phyloP scores from a whole-genome alignment of 2,888 invertebrate species.

The Volucella inflata region DNA sequence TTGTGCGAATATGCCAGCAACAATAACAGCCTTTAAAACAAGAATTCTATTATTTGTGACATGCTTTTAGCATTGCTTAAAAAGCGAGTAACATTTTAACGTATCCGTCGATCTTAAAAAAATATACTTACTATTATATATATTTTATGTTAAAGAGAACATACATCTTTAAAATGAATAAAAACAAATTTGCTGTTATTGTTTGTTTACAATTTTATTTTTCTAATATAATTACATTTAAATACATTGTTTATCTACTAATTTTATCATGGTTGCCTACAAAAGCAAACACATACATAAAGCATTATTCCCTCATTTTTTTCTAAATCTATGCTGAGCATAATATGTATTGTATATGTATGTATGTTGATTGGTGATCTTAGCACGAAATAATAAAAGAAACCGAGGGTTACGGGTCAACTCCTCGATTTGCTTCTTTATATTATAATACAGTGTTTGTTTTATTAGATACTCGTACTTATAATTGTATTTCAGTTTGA shows the following conservation, averaged over 20 bases:
- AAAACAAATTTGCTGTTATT: background rate
- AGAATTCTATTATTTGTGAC: no score
- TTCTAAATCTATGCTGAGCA: constrained; percentile 34
- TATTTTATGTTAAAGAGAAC: background rate
- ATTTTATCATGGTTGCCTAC: constrained; percentile 43
- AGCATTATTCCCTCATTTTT: constrained; percentile 62
- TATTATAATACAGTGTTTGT: constrained; percentile 1
- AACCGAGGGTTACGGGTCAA: background rate
- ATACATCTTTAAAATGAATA: background rate
- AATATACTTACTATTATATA: no score
- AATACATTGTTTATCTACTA: constrained; percentile 49
- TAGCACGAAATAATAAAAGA: background rate
- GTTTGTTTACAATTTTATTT: constrained; percentile 59
- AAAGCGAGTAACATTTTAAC: no score
- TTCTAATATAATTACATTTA: constrained; percentile 54
- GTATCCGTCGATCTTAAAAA: no score
- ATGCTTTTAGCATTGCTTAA: no score
- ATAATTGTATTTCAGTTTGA: background rate
- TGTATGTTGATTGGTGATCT: constrained; percentile 4
- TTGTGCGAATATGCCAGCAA: no score
- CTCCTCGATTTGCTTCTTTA: constrained; percentile 3
- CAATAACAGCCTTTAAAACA: no score
- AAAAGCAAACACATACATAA: constrained; percentile 71
- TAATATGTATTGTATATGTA: constrained; percentile 14
- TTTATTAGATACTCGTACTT: constrained; percentile 1